Evolutionary conservation across 2,113 vertebrate genomes (phyloP), one percentile per base, ranked within the genome.

Genomic region (Anolis sagrei): DNA sequence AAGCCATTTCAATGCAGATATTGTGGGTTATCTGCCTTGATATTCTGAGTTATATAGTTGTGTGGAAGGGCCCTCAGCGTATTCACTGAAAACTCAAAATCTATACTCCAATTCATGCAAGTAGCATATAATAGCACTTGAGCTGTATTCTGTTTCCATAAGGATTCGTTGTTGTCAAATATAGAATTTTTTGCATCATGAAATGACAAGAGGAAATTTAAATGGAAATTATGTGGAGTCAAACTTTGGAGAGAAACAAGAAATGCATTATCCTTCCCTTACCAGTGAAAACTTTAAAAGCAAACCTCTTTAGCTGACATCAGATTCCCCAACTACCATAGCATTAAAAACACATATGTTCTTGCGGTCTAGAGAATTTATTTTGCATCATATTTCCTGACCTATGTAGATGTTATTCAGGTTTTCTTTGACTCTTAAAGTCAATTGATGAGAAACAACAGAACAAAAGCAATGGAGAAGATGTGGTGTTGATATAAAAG

Each of bases 391-490:
- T 34, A 39, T 25, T 36, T 18, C 29, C n/a, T 76, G 21, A 25
- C 27, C 54, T 18, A 58, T 18, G 14, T 13, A 44, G 39, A 23
- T 62, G 54, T 62, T 7, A 19, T 48, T 48, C 23, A 48, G 36
- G 39, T 25, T 76, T 76, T 27, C 48, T 77, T 62, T 81, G n/a
- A 73, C 25, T 27, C 3, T 48, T n/a, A 79, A 61, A 61, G 77
- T 62, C 34, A 64, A 2, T 7, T 27, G 78, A 78, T 54, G 51
- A 27, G 25, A 76, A 54, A 34, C 10, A 81, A 19, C 39, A 21
- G 39, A 68, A 81, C 7, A n/a, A 66, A 29, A 44, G 62, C 34
- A 18, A 44, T 29, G 39, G 7, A 48, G 18, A 16, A 0, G 0
- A 0, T 64, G 29, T 73, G 72, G 32, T 3, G 36, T 9, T 29